phyloP scores from a whole-genome alignment of 2,113 vertebrate species.

The Chrysemys picta region DNA sequence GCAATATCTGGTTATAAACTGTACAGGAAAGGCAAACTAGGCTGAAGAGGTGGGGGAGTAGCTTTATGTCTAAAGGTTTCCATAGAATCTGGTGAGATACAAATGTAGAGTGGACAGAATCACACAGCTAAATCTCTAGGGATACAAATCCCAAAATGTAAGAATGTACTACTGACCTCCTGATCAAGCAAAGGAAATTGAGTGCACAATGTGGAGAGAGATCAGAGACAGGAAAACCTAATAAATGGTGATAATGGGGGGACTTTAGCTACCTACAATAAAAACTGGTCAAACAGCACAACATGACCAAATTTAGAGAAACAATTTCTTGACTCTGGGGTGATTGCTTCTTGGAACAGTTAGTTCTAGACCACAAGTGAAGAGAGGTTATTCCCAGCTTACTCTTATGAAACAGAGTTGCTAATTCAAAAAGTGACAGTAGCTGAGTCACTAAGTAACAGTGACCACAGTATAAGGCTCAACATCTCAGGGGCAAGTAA shows the following conservation, averaged over 20 bases:
- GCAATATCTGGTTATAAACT: not conserved
- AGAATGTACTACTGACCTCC: not conserved
- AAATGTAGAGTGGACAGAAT: not conserved
- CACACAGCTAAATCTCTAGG: not conserved
- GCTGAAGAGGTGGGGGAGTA: not conserved
- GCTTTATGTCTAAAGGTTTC: not conserved
- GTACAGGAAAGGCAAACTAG: not conserved
- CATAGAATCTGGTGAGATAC: not conserved
- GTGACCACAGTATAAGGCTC: not conserved
- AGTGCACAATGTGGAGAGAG: not conserved
- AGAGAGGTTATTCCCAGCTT: not conserved
- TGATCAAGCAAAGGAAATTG: not conserved
- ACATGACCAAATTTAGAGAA: not conserved
- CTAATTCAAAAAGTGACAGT: not conserved
- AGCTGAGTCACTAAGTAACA: not conserved
- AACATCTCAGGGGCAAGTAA: not conserved
- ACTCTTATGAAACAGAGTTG: not conserved
- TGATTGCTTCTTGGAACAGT: not conserved
- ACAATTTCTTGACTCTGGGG: not conserved
- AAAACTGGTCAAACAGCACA: not conserved
- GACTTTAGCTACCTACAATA: not conserved
- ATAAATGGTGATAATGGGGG: not conserved
- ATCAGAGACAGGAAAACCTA: not conserved
- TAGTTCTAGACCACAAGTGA: not conserved
- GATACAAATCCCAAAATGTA: not conserved